A percentile compares a stretch with the other conserved stretches of the same genome.
Conservation (phyloP, 1,140 invertebrate genomes). For the Zaprionus kolodkinae region DNA sequence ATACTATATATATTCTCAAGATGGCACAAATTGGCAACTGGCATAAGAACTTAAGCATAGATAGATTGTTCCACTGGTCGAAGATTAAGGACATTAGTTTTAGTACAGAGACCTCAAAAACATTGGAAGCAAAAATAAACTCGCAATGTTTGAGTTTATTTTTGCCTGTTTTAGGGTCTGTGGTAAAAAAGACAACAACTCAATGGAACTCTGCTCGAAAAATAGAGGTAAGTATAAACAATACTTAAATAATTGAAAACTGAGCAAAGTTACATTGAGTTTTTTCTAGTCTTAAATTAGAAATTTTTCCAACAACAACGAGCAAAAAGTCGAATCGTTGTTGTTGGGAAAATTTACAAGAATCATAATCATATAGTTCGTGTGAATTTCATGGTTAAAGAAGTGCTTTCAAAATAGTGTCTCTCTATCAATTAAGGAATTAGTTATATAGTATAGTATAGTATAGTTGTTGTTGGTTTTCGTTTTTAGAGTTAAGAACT, state of each 20-base stretch:
- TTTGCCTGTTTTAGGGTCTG: slow-evolving; percentile 25
- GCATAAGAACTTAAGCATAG: slow-evolving; percentile 25
- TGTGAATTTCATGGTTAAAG: slow-evolving; percentile 40
- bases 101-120: slow-evolving; percentile 32
- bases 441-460: slow-evolving; percentile 24
- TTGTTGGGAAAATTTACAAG: slow-evolving; percentile 53
- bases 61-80: slow-evolving; percentile 64
- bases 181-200: slow-evolving; percentile 44
- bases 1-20: slow-evolving; percentile 43
- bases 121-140: slow-evolving; percentile 31
- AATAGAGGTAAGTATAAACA: neutral
- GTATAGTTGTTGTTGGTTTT: slow-evolving; percentile 35
- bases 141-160: slow-evolving; percentile 12
- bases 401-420: slow-evolving; percentile 56
- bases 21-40: slow-evolving; percentile 57
- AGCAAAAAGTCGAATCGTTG: slow-evolving; percentile 12
- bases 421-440: slow-evolving; percentile 30
- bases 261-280: slow-evolving; percentile 48
- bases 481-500: slow-evolving; percentile 73
- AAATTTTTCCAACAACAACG: slow-evolving; percentile 42
- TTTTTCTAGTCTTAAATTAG: slow-evolving; percentile 14
- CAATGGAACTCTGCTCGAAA: slow-evolving; percentile 40
- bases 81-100: slow-evolving; percentile 40
- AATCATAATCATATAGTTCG: slow-evolving; percentile 26
- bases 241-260: slow-evolving; percentile 9